These are phyloP conservation scores for Hemithea aestivaria DNA, from an alignment of 2,888 invertebrate genomes.

Conservation along the genomic window DNA sequence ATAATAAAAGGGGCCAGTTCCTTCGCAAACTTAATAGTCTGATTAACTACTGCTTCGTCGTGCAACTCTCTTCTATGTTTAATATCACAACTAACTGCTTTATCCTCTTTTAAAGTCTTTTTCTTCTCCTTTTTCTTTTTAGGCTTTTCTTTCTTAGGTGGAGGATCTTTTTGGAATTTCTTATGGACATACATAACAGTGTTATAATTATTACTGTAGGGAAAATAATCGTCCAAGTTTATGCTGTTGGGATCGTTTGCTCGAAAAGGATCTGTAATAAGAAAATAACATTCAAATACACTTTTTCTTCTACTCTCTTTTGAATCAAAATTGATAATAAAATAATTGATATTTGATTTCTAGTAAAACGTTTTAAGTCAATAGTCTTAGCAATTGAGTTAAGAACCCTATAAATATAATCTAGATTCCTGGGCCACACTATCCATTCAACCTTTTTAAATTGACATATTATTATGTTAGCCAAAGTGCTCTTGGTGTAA, in stretches of 20 bases:
- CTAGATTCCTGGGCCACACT: too few species aligned
- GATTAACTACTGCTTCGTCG: conserved; percentile 49
- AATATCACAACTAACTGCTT: conserved; percentile 17
- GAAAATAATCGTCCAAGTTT: conserved; percentile 54
- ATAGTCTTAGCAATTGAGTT: too few species aligned
- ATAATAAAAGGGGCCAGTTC: conserved; percentile 55
- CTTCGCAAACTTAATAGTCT: conserved; percentile 61
- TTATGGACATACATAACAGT: conserved; percentile 61
- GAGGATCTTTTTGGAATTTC: conserved; percentile 36
- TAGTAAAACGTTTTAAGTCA: too few species aligned
- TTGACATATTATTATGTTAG: too few species aligned
- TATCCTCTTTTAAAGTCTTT: conserved; percentile 11
- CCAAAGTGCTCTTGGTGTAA: too few species aligned
- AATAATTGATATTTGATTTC: too few species aligned
- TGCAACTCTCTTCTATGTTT: conserved; percentile 28
- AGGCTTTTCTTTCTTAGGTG: conserved; percentile 10
- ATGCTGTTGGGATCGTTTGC: conserved; percentile 44
- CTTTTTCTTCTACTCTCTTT: too few species aligned
- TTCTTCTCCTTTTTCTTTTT: too few species aligned
- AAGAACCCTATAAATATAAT: too few species aligned
- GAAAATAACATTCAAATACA: too few species aligned
- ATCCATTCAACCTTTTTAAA: too few species aligned
- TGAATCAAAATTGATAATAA: too few species aligned
- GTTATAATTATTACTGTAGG: conserved; percentile 48
- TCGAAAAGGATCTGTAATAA: conserved; percentile 11